Conservation (phyloP, 2,888 invertebrate species). For the Perithous albicinctus region DNA sequence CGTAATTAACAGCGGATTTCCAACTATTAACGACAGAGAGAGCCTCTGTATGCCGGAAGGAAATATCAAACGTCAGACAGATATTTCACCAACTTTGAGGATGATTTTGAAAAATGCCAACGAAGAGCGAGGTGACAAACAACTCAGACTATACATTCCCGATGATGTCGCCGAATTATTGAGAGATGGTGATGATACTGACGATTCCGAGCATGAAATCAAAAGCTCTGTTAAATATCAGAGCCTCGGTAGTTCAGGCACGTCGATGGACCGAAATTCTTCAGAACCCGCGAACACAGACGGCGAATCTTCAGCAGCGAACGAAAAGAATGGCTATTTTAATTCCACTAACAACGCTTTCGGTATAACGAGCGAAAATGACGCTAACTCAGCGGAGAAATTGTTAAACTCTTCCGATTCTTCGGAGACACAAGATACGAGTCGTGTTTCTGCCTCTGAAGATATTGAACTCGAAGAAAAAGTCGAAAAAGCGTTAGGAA, state of each 20-base stretch:
- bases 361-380: neutral
- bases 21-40: neutral
- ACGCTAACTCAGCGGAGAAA: too few relatives aligned
- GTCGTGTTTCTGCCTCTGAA: too few relatives aligned
- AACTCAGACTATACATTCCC: slow-evolving; percentile 20
- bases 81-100: neutral
- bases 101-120: slow-evolving; percentile 10
- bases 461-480: neutral
- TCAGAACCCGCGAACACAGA: neutral
- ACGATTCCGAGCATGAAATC: neutral
- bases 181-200: neutral
- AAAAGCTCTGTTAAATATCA: neutral
- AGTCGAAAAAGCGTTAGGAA: too few relatives aligned
- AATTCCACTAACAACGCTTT: neutral
- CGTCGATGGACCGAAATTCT: neutral
- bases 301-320: neutral
- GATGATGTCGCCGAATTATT: slow-evolving; percentile 39
- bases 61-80: slow-evolving; percentile 19
- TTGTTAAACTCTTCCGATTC: too few relatives aligned
- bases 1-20: slow-evolving; percentile 19
- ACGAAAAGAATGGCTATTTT: neutral
- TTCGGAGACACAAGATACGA: too few relatives aligned
- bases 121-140: neutral
- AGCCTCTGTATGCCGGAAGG: slow-evolving; percentile 19
- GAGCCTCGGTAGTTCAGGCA: too few relatives aligned